phyloP scores from a whole-genome alignment of 2,113 vertebrate species.

The Tachycineta bicolor region DNA sequence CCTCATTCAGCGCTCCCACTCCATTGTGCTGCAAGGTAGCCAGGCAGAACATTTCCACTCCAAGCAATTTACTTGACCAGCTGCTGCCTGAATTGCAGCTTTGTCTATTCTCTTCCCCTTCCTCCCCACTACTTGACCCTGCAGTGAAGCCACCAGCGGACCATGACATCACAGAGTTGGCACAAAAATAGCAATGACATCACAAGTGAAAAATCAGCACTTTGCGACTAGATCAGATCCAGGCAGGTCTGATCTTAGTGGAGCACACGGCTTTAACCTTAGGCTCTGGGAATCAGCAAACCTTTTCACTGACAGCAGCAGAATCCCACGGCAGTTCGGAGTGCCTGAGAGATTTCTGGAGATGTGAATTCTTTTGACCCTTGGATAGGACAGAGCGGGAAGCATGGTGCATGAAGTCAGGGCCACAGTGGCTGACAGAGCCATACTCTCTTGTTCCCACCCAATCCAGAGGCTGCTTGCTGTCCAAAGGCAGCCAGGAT shows the following conservation, averaged over 20 bases:
- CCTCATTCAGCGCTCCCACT: constrained; percentile 1
- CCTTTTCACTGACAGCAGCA: neutral
- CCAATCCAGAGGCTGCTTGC: neutral
- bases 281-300: neutral
- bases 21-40: constrained; percentile 42
- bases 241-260: neutral
- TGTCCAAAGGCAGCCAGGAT: rapidly evolving
- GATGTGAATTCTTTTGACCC: neutral
- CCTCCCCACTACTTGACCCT: neutral
- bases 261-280: neutral
- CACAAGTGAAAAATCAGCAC: neutral
- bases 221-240: neutral
- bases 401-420: rapidly evolving
- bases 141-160: neutral
- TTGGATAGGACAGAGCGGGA: rapidly evolving
- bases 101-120: constrained; percentile 36
- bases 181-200: neutral
- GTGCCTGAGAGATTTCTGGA: neutral
- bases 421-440: neutral
- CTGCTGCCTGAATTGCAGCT: constrained; percentile 45
- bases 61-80: constrained; percentile 55
- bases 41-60: constrained; percentile 36
- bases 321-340: neutral
- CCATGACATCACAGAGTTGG: constrained; percentile 21
- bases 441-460: neutral